Conservation (phyloP, 30 jellyfish, hydroid and myxozoan species). For the Cassiopea xamachana region DNA sequence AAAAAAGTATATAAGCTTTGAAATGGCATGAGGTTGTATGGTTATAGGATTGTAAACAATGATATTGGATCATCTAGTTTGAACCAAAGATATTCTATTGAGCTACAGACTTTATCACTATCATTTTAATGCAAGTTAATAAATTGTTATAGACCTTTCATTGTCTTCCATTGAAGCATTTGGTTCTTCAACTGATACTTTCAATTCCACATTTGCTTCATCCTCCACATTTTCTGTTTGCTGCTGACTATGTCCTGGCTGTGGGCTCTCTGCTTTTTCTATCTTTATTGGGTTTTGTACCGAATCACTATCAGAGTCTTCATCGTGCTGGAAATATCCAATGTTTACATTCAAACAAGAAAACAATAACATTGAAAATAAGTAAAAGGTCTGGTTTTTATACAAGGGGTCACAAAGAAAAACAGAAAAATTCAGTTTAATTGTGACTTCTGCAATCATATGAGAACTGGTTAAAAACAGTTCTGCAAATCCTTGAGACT, state of each 20-base stretch:
- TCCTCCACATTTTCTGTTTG: slow-evolving; percentile 7
- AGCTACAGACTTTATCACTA: not conserved
- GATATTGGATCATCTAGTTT: no score
- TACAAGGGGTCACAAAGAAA: no score
- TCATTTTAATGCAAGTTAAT: not conserved
- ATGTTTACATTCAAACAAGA: no score
- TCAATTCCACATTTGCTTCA: not conserved
- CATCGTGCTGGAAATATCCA: not conserved
- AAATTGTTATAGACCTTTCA: slow-evolving; percentile 2
- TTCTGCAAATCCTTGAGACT: no score
- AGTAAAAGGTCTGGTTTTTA: not conserved
- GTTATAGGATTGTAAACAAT: no score
- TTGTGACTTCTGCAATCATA: no score
- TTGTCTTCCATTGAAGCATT: slow-evolving; percentile 22
- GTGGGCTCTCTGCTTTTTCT: slow-evolving; percentile 19
- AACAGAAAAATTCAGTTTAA: no score
- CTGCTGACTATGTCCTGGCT: slow-evolving; percentile 36
- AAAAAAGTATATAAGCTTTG: no score
- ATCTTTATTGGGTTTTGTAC: slow-evolving; percentile 5
- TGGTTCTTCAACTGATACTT: slow-evolving; percentile 21
- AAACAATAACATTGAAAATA: not conserved
- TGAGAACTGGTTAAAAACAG: no score
- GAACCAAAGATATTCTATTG: not conserved
- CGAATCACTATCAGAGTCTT: slow-evolving; percentile 22
- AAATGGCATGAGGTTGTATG: no score